Evolutionary conservation across 2,113 vertebrate species (phyloP), one percentile per base, ranked within the genome.

Genomic region (Tamias sibiricus): DNA sequence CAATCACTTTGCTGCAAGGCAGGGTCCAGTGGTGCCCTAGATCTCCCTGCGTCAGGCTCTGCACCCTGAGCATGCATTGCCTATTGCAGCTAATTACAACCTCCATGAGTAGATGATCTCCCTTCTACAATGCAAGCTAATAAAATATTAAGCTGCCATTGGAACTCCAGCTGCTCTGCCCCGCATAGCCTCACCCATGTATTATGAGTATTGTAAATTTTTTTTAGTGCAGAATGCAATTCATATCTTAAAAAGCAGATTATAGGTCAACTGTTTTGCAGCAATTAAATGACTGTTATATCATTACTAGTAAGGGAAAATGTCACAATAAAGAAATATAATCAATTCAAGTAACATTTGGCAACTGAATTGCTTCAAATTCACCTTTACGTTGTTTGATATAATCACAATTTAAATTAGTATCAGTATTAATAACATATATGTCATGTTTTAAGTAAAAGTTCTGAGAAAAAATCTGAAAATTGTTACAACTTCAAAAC

Each of bases 1-100:
- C 97, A 96, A 98, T 96, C 88, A 87, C 95, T 96, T 96, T 95
- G 93, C 87, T 84, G 57, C 79, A 82, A 92, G 2, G 3, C 72
- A 49, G 1, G 90, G 96, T 95, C 98, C 95, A 93, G 92, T 82
- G 2, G 49, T 66, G 0, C 8, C 95, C 90, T 93, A 96, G 95
- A 91, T 80, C 97, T 92, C 71, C 90, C 82, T 6, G 10, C 20
- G 90, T 92, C 91, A 68, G 82, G 59, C 80, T 91, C 69, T 59
- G 90, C 96, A 96, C 44, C 94, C 86, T 30, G 95, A 97, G 54
- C 81, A 77, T 81, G 76, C 7, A 0, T 88, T 35, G 75, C 16
- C 30, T 79, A 82, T 12, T 85, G 77, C 95, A 97, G 98, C 95
- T 97, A 97, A 97, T 96, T 90, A 87, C 0, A 0, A 95, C 66